Evolutionary conservation across 2,797 vertebrate species (phyloP), one percentile per base, ranked within the genome.

Genomic region (Pachyuromys duprasi): DNA sequence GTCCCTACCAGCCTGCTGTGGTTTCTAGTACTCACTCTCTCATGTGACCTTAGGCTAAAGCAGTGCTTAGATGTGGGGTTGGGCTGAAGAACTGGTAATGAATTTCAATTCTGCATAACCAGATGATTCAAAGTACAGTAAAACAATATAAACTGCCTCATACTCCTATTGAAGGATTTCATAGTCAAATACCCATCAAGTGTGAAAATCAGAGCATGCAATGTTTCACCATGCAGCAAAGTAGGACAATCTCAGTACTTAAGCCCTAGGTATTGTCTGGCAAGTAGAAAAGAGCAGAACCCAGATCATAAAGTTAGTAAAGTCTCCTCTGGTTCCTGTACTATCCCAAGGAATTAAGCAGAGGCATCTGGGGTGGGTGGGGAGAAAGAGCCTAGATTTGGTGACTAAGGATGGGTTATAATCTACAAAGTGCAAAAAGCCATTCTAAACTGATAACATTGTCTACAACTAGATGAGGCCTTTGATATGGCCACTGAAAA

Each of bases 71-170:
- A 20, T 39, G 31, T 31, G 20, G 0, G 69, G n/a, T 17, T 4
- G 17, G 55, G 5, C 1, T 57, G 36, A 20, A 18, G 28, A 49
- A 11, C 4, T 13, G 14, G 2, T 2, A 18, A 24, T 69, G n/a
- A 55, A 22, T 49, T 20, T 74, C 4, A 24, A 13, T 53, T 81
- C 53, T 57, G 53, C 17, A 17, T 4, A 42, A 5, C 80, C 26
- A 0, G 36, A 8, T 4, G 26, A 36, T 15, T 65, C 7, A 62
- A 7, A n/a, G 31, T n/a, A 74, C 14, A 39, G 22, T 3, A 36
- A 11, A 33, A 28, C 62, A 4, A 4, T 14, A 0, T 3, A 14
- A 0, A 0, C 53, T 33, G 1, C 6, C 39, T 93, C 33, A 18
- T 2, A 3, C 8, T 3, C 11, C 31, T 75, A 0, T 3, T 15